These are phyloP conservation scores for Solenopsis fugax DNA, from an alignment of 1,140 invertebrate genomes.

Conservation along the genomic window DNA sequence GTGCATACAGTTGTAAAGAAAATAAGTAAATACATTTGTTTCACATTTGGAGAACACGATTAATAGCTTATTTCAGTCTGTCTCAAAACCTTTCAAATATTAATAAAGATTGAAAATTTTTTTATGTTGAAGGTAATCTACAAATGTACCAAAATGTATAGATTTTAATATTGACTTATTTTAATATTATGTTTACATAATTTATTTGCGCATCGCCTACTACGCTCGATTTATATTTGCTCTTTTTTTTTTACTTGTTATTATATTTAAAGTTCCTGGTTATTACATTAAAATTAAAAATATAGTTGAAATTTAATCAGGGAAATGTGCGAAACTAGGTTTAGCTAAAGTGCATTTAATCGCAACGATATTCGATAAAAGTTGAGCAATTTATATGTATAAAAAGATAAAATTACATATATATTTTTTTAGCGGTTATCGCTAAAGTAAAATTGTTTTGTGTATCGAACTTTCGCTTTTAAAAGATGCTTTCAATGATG, in stretches of 20 bases:
- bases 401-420: background rate
- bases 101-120: background rate
- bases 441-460: background rate
- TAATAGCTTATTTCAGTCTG: background rate
- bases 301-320: background rate
- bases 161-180: background rate
- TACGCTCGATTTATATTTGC: too few species aligned
- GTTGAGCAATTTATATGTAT: background rate
- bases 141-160: background rate
- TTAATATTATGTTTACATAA: too few species aligned
- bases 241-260: too few species aligned
- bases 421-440: background rate
- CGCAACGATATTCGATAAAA: background rate
- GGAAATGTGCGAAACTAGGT: background rate
- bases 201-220: too few species aligned
- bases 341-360: background rate
- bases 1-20: background rate
- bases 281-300: conserved; percentile 12
- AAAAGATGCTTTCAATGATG: background rate
- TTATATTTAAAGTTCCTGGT: too few species aligned
- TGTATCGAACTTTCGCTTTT: background rate
- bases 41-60: background rate
- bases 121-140: background rate
- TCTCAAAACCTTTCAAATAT: background rate
- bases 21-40: conserved; percentile 6